Base-by-base conservation (phyloP, 2,888 invertebrate species). In the Pherbina coryleti region DNA sequence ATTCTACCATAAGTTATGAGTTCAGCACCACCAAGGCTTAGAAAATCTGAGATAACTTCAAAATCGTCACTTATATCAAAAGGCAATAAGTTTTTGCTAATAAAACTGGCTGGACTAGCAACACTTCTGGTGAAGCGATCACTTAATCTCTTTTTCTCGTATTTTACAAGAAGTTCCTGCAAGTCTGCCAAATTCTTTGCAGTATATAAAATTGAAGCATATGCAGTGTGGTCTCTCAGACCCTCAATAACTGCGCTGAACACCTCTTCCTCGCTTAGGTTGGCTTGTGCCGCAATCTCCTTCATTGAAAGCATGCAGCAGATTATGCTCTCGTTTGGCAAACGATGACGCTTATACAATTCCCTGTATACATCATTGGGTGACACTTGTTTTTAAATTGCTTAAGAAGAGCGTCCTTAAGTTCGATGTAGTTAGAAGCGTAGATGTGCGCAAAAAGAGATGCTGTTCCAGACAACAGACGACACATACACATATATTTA, bases 281-380 rank as follows among this genome's bases (percentile, higher is more conserved):
- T 67, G 7, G 66, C 78, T n/a, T 72, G 73, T 1, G 77, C 77
- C n/a, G 73, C 73, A n/a, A 77, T 78, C 64, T 76, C 78, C 60
- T 75, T 78, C 64, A 78, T 66, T 0, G 55, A 70, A n/a, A 78
- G 57, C 75, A 75, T 25, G 53, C 71, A 75, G 8, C 55, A 53
- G 11, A 71, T 71, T 8, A 76, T 78, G 22, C 34, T 71, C 44
- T 72, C 75, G 22, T 60, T 78, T 1, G 73, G 67, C 53, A 77
- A 22, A 5, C 74, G 73, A 5, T 51, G 77, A 22, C 69, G 74
- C 31, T 31, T 69, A 17, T 75, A 75, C 53, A 75, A 11, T 53
- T 75, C 62, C 2, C 25, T 62, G 37, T 75, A 78, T 25, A 74
- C 73, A 28, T 73, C 77, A n/a, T 67, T 74, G 17, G 17, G 49